Percentiles rank a stretch among this genome's conserved stretches.
These are phyloP conservation scores for Etheostoma cragini DNA, from an alignment of 2,113 vertebrate genomes.

Conservation along the genomic window DNA sequence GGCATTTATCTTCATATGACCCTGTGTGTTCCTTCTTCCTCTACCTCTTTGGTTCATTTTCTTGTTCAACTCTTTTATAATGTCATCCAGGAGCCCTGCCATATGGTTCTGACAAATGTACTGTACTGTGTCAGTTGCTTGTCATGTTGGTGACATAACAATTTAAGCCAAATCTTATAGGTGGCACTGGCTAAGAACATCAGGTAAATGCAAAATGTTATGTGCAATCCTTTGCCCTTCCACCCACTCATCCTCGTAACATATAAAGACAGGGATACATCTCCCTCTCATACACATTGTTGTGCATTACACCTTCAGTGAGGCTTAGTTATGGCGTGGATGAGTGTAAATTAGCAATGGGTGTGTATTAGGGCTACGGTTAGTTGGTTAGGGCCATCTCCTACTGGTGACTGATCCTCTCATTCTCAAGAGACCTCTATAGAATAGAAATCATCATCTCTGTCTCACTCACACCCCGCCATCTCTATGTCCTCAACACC, in stretches of 20 bases:
- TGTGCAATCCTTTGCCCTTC: slow-evolving; percentile 61
- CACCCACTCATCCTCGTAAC: slow-evolving; percentile 48
- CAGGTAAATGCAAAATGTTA: slow-evolving; percentile 61
- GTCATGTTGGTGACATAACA: slow-evolving; percentile 49
- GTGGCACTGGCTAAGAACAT: slow-evolving; percentile 38
- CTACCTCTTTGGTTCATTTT: slow-evolving; percentile 50
- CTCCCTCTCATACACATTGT: slow-evolving; percentile 34
- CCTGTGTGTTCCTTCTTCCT: slow-evolving; percentile 60
- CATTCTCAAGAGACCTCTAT: slow-evolving; percentile 45
- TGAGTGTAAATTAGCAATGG: slow-evolving; percentile 57
- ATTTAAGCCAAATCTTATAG: slow-evolving; percentile 35
- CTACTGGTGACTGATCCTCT: slow-evolving; percentile 59
- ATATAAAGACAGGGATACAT: slow-evolving; percentile 59
- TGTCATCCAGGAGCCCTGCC: slow-evolving; percentile 22
- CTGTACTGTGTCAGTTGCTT: slow-evolving; percentile 38
- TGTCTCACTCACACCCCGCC: slow-evolving; percentile 29
- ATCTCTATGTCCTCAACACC: slow-evolving; percentile 24
- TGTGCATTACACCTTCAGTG: slow-evolving; percentile 58
- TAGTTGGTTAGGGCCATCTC: slow-evolving; percentile 55
- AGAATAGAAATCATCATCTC: slow-evolving; percentile 69
- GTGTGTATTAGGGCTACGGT: slow-evolving; percentile 52
- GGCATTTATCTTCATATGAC: slow-evolving; percentile 69
- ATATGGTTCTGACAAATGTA: slow-evolving; percentile 21
- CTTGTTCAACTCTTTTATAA: slow-evolving; percentile 41
- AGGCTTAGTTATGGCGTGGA: slow-evolving; percentile 35